Conservation (phyloP, 1,140 invertebrate genomes). For the Bacillus rossius region DNA sequence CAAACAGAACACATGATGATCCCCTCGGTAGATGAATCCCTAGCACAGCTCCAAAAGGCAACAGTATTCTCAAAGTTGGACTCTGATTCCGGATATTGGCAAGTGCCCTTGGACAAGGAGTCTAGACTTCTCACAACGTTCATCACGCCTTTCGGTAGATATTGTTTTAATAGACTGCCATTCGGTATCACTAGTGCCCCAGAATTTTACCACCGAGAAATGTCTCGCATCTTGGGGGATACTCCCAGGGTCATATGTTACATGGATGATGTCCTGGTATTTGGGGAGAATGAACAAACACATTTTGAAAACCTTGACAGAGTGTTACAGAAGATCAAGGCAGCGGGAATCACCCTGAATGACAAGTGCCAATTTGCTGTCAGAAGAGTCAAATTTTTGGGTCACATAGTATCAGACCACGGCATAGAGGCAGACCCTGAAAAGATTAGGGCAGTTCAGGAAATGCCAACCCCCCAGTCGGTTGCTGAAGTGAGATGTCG, state of each 20-base stretch:
- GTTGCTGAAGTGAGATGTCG: slow-evolving; percentile 30
- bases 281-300: slow-evolving; percentile 4
- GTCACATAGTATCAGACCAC: slow-evolving; percentile 30
- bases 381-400: slow-evolving; percentile 28
- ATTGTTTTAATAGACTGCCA: slow-evolving; percentile 35
- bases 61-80: slow-evolving; percentile 33
- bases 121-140: slow-evolving; percentile 35
- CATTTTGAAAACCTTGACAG: background rate
- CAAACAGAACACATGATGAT: slow-evolving; percentile 22
- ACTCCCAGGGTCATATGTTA: slow-evolving; percentile 17
- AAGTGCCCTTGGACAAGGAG: slow-evolving; percentile 31
- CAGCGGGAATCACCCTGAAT: slow-evolving; percentile 14
- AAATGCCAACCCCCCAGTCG: slow-evolving; percentile 3
- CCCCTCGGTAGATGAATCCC: slow-evolving; percentile 17
- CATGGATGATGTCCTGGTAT: slow-evolving; percentile 16
- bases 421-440: slow-evolving; percentile 32
- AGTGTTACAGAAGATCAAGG: slow-evolving; percentile 15
- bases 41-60: slow-evolving; percentile 21
- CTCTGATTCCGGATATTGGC: slow-evolving; percentile 33
- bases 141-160: slow-evolving; percentile 34
- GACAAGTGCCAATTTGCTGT: slow-evolving; percentile 12
- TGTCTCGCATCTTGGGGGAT: slow-evolving; percentile 14
- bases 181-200: slow-evolving; percentile 34
- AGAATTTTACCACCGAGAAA: slow-evolving; percentile 12
- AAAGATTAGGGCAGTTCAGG: slow-evolving; percentile 29